phyloP scores from a whole-genome alignment of 2,113 vertebrate genomes.

The Saccopteryx leptura region DNA sequence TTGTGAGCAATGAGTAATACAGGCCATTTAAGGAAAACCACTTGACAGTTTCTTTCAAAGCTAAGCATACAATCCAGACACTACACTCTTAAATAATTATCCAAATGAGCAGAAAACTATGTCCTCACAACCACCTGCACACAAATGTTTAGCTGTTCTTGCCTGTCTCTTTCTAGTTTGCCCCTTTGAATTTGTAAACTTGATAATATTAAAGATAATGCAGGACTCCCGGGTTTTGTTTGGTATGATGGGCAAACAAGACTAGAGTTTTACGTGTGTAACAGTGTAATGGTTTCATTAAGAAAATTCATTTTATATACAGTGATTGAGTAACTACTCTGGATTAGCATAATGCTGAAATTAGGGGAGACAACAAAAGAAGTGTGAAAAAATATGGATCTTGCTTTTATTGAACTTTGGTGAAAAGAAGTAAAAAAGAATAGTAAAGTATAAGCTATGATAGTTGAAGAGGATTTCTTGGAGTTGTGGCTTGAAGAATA shows the following conservation, averaged over 20 bases:
- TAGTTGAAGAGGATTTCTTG: conserved; percentile 27
- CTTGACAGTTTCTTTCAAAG: no score
- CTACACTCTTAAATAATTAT: no score
- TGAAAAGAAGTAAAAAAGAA: conserved; percentile 33
- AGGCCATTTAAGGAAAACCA: no score
- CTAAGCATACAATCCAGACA: no score
- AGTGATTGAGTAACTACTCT: not conserved
- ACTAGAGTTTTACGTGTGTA: conserved; percentile 27
- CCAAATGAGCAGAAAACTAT: no score
- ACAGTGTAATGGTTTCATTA: not conserved
- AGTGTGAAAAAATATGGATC: not conserved
- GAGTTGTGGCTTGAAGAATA: not conserved
- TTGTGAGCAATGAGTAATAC: no score
- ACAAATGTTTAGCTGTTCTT: not conserved
- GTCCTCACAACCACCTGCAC: no score
- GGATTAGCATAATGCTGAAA: conserved; percentile 26
- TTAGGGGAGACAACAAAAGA: not conserved
- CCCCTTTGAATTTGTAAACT: not conserved
- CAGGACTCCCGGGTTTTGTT: not conserved
- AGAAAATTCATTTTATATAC: conserved; percentile 1
- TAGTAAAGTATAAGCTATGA: not conserved
- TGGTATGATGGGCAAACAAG: not conserved
- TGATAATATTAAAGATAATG: conserved; percentile 40
- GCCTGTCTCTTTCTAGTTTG: not conserved
- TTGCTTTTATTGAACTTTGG: conserved; percentile 55